A percentile compares a stretch with the other conserved stretches of the same genome.
These are phyloP conservation scores for Synergus laeviventris DNA, from an alignment of 2,888 invertebrate genomes.

Conservation along the genomic window DNA sequence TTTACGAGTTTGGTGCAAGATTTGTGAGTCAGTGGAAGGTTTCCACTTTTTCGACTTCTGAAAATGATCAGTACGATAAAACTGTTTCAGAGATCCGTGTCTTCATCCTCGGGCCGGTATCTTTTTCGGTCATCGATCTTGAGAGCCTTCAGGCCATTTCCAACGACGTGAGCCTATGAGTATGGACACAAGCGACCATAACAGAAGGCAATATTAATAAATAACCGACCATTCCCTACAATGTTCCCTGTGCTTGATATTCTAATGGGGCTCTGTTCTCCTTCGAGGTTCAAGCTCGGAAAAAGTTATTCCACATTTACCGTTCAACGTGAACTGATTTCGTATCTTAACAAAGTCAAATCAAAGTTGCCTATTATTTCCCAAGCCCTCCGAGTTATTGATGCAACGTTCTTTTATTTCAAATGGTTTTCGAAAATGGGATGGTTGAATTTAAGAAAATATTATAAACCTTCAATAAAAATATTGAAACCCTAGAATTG, in stretches of 20 bases:
- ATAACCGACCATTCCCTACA: conserved; percentile 42
- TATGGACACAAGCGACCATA: conserved; percentile 44
- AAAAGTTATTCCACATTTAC: conserved; percentile 1
- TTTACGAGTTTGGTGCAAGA: not conserved
- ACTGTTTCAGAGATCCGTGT: conserved; percentile 51
- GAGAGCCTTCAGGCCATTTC: conserved; percentile 48
- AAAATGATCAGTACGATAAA: conserved; percentile 46
- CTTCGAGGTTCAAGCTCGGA: not conserved
- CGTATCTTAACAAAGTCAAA: not conserved
- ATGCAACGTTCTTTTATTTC: no score
- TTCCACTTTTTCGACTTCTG: not conserved
- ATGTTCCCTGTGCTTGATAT: conserved; percentile 17
- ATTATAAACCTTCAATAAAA: no score
- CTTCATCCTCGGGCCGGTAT: conserved; percentile 52
- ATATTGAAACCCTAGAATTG: no score
- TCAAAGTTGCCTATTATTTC: no score
- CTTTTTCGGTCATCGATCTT: conserved; percentile 55
- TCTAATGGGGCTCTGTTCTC: conserved; percentile 11
- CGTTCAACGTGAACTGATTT: conserved; percentile 8
- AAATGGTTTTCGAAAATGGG: no score
- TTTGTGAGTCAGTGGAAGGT: not conserved
- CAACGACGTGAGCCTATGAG: conserved; percentile 44
- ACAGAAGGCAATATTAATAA: conserved; percentile 51
- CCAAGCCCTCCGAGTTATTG: no score
- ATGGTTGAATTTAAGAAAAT: no score